Evolutionary conservation across 2,888 invertebrate genomes (phyloP), one percentile per base, ranked within the genome.

Genomic region (Dynastes tityus): DNA sequence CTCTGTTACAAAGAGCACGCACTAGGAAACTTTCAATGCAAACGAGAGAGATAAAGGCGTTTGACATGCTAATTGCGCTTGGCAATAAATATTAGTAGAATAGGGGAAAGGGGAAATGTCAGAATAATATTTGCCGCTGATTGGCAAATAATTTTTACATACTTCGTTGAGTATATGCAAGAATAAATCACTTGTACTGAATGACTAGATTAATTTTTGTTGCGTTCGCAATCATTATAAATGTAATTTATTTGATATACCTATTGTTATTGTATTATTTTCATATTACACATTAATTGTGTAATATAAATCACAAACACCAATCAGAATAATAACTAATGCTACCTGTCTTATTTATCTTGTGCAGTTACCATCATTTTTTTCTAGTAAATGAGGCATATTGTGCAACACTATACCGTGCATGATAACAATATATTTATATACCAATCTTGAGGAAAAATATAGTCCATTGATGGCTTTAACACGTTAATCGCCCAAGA

Each of bases 71-170:
- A 61, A 74, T 74, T 61, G 73, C 63, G 40, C 32, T 22, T 40
- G 29, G 45, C 63, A 61, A 74, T 74, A 74, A 68, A 68, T 68
- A 74, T 61, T 58, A 71, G 6, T 74, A 49, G 73, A 74, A 74
- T 74, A 29, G 61, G n/a, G 63, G 61, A 74, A 58, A 73, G 16
- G 73, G 40, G 61, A 45, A 53, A 16, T 32, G 49, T 27, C 16
- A 45, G 45, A 13, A 61, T 55, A 55, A 71, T 55, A 45, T 32
- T 58, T 58, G 73, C 45, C 13, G 58, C 9, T 29, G 73, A 74
- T 61, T 74, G 61, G 73, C 61, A 74, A 61, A 63, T 74, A 22
- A 45, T 74, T 68, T 29, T 68, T 74, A 45, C 61, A 45, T 45
- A 68, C 8, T 16, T 40, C 4, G 9, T 9, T 65, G 45, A 65